Evolutionary conservation across 2,113 vertebrate species (phyloP).

Genomic region (Dipodomys stephensi): DNA sequence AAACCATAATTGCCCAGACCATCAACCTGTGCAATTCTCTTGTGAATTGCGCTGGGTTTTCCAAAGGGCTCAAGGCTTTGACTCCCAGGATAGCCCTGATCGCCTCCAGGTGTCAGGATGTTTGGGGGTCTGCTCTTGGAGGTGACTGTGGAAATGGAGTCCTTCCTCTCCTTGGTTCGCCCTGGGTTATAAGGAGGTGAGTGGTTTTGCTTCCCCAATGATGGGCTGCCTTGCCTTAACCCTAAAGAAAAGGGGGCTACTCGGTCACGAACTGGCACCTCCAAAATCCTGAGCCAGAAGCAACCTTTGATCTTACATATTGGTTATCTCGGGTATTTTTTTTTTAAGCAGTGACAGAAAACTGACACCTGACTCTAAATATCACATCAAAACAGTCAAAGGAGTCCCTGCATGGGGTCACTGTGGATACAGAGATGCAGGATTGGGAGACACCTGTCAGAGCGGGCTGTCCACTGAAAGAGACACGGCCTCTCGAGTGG

Average conservation of each 20-base stretch:
- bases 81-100: not conserved
- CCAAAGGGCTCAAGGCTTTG: not conserved
- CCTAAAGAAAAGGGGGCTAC: not conserved
- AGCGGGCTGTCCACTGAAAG: not conserved
- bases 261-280: not conserved
- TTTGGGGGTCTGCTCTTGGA: not conserved
- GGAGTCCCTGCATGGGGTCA: not conserved
- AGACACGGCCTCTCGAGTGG: rapidly evolving
- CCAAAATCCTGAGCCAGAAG: not conserved
- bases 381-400: not conserved
- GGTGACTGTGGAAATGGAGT: rapidly evolving
- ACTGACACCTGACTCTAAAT: not conserved
- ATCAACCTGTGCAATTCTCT: not conserved
- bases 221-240: too few species aligned
- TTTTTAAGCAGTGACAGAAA: not conserved
- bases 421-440: not conserved
- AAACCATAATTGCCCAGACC: not conserved
- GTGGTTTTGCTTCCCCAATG: not conserved
- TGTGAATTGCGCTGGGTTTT: not conserved
- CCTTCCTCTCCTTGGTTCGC: too few species aligned
- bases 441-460: not conserved
- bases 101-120: not conserved
- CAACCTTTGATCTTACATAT: not conserved
- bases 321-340: not conserved
- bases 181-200: not conserved